Percentiles rank a stretch among this genome's conserved stretches.
phyloP scores from a whole-genome alignment of 2,113 vertebrate genomes.

The Ancistrus triradiatus region DNA sequence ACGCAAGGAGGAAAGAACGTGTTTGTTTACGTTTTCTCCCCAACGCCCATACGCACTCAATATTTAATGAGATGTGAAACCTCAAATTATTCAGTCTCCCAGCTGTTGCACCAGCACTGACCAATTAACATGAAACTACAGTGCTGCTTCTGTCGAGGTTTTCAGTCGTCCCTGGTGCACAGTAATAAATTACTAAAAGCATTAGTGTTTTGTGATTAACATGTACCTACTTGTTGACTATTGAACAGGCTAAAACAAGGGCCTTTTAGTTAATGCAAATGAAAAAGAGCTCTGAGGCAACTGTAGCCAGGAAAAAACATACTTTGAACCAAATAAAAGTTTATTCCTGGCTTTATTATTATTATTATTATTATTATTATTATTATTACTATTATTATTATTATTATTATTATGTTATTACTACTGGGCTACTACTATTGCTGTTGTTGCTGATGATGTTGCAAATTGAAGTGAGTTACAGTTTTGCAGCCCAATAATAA shows the following conservation, averaged over 20 bases:
- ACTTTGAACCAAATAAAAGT: no score
- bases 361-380: no score
- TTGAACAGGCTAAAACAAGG: not conserved
- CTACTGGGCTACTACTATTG: no score
- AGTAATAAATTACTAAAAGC: not conserved
- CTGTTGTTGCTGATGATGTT: no score
- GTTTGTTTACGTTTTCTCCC: conserved; percentile 60
- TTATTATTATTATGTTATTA: no score
- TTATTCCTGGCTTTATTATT: no score
- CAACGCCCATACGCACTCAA: conserved; percentile 62
- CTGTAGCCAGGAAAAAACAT: no score
- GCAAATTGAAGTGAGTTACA: no score
- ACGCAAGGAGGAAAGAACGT: conserved; percentile 6
- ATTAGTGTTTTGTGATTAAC: not conserved
- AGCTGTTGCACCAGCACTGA: conserved; percentile 59
- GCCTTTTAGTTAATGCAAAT: no score
- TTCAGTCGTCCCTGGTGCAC: not conserved
- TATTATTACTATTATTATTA: no score
- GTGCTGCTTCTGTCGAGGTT: conserved; percentile 9
- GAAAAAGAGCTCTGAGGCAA: no score
- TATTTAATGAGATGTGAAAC: conserved; percentile 67
- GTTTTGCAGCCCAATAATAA: no score
- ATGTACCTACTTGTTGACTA: conserved; percentile 16
- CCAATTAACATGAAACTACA: conserved; percentile 24
- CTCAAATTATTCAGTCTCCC: conserved; percentile 55